phyloP scores from a whole-genome alignment of 2,888 invertebrate genomes.

The Steromphala cineraria region DNA sequence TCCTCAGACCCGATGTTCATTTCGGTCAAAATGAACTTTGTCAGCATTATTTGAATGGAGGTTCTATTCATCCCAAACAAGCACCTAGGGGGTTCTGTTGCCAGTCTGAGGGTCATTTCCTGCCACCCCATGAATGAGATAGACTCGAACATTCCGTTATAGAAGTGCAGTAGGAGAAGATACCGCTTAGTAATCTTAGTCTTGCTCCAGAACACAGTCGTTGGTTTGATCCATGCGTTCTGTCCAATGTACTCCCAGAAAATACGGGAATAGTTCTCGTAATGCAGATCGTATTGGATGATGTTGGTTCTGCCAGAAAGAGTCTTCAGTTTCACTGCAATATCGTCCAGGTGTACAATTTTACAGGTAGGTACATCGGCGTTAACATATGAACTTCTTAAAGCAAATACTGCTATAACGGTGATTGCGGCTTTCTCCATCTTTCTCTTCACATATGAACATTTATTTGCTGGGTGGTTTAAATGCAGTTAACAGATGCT shows the following conservation, averaged over 20 bases:
- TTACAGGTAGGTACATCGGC: no score
- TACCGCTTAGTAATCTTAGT: conserved; percentile 8
- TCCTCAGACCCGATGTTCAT: background rate
- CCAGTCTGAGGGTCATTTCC: background rate
- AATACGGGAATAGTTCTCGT: background rate
- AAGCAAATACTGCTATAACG: no score
- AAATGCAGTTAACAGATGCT: no score
- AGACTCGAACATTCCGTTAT: conserved; percentile 29
- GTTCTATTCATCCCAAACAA: background rate
- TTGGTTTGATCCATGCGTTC: background rate
- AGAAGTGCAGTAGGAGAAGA: conserved; percentile 32
- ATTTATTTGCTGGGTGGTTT: no score
- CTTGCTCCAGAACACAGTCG: background rate
- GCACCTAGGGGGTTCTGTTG: conserved; percentile 17
- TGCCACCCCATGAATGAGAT: conserved; percentile 11
- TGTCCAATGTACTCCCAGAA: background rate
- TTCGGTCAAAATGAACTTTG: conserved; percentile 19
- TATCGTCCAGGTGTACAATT: no score
- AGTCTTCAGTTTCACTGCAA: no score
- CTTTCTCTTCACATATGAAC: no score
- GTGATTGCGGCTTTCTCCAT: no score
- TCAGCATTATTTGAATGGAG: conserved; percentile 5
- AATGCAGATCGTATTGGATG: background rate
- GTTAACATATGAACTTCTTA: no score
- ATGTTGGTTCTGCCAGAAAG: background rate